These are phyloP conservation scores for Neotoma lepida DNA, from an alignment of 2,113 vertebrate species.

Conservation along the genomic window DNA sequence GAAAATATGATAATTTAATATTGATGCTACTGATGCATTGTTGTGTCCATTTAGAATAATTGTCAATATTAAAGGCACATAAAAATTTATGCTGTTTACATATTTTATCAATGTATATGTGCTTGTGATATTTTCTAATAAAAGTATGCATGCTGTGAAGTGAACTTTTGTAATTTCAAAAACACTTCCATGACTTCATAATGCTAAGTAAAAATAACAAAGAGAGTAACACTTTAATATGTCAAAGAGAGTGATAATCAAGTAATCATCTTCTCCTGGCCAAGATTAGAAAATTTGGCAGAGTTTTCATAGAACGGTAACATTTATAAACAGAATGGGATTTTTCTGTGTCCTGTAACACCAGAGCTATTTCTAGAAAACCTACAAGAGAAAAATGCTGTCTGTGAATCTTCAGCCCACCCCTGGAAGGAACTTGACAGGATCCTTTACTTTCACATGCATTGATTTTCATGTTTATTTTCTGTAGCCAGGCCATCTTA, in stretches of 20 bases:
- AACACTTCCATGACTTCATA: neutral
- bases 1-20: neutral
- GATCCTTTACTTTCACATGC: neutral
- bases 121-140: neutral
- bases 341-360: neutral
- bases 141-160: neutral
- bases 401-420: neutral
- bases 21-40: neutral
- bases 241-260: neutral
- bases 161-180: neutral
- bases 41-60: neutral
- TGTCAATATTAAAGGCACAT: neutral
- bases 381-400: neutral
- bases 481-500: neutral
- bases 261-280: neutral
- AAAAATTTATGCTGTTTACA: neutral
- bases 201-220: neutral
- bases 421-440: neutral
- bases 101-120: neutral
- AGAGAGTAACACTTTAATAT: neutral
- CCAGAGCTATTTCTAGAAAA: neutral
- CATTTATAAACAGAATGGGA: neutral
- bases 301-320: neutral
- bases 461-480: neutral
- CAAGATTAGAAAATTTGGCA: neutral